phyloP scores from a whole-genome alignment of 2,113 vertebrate genomes.

The Felis chaus region DNA sequence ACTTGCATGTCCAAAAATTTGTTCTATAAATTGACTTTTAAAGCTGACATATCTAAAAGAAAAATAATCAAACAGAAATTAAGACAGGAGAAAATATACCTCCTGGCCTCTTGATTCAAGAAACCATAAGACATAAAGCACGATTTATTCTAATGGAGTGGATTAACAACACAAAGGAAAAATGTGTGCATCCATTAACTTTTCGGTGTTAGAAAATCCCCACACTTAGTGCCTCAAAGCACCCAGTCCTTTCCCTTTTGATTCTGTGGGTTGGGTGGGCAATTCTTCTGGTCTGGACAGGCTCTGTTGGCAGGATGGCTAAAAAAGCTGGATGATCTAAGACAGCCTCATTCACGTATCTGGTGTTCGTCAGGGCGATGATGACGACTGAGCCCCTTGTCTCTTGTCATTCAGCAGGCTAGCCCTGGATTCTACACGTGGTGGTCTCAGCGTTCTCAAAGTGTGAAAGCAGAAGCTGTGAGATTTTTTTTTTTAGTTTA shows the following conservation, averaged over 20 bases:
- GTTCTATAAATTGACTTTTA: constrained; percentile 56
- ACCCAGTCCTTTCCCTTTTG: neutral
- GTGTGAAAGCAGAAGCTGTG: neutral
- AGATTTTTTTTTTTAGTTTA: neutral
- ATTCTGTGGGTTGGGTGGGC: neutral
- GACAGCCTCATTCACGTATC: neutral
- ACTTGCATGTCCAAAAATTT: constrained; percentile 47
- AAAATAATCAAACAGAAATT: constrained; percentile 61
- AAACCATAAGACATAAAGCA: neutral
- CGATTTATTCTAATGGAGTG: constrained; percentile 10
- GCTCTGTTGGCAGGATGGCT: neutral
- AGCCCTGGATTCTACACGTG: neutral
- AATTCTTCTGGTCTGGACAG: neutral
- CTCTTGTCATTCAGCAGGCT: neutral
- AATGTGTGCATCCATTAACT: neutral
- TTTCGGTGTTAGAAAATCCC: neutral
- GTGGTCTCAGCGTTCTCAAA: neutral
- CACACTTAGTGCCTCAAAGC: neutral
- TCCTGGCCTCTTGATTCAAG: constrained; percentile 40
- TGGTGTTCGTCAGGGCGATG: neutral
- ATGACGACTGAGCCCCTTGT: neutral
- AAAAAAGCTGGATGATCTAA: neutral
- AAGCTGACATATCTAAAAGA: constrained; percentile 46
- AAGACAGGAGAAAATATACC: constrained; percentile 2
- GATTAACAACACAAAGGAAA: constrained; percentile 13